Percentiles rank a stretch among this genome's conserved stretches.
Conservation (phyloP, 2,113 vertebrate species). For the Dipodomys stephensi region DNA sequence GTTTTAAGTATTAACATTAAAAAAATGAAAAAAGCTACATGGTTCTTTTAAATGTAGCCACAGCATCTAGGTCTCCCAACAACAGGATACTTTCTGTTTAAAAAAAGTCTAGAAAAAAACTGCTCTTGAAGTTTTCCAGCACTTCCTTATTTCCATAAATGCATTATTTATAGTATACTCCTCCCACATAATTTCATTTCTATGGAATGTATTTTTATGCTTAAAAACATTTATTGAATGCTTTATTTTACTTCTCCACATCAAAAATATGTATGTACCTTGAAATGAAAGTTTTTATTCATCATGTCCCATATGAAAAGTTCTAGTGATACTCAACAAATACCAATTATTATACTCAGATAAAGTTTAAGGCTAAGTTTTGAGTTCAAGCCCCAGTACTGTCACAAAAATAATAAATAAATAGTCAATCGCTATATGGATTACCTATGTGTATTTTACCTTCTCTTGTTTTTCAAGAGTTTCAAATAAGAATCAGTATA, state of each 20-base stretch:
- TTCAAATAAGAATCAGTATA: background rate
- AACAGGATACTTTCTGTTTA: background rate
- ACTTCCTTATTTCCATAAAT: slow-evolving; percentile 49
- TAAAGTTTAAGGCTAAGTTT: background rate
- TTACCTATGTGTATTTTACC: background rate
- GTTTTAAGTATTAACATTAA: background rate
- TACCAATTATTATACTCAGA: background rate
- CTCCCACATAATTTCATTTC: background rate
- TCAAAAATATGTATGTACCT: slow-evolving; percentile 21
- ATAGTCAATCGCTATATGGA: background rate
- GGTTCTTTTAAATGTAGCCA: background rate
- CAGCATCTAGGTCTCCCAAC: background rate
- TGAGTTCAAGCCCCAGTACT: too few species aligned
- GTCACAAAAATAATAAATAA: too few species aligned
- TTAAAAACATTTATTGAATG: slow-evolving; percentile 24
- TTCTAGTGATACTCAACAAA: slow-evolving; percentile 28
- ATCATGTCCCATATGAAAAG: background rate
- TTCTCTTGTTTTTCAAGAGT: background rate
- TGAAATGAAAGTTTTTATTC: slow-evolving; percentile 46
- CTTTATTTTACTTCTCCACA: slow-evolving; percentile 33
- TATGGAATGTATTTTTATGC: slow-evolving; percentile 21
- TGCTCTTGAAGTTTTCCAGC: slow-evolving; percentile 3
- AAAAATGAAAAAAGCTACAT: background rate
- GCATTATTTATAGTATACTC: slow-evolving; percentile 55
- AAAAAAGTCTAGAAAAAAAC: background rate